Evolutionary conservation across 2,797 vertebrate genomes (phyloP).

Genomic region (Gymnocypris eckloni): DNA sequence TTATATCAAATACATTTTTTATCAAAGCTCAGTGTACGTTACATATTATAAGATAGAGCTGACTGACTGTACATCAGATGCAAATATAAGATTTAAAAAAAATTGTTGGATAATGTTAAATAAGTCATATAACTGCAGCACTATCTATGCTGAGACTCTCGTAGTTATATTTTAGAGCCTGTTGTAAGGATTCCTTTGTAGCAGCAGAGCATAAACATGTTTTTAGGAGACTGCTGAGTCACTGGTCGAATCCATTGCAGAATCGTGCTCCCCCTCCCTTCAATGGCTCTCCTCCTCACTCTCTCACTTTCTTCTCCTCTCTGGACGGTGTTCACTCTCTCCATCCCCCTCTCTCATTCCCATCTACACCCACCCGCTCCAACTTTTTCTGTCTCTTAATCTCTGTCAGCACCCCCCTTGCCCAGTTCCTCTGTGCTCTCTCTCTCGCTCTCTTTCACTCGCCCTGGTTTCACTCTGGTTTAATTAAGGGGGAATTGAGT

Average conservation of each 20-base stretch:
- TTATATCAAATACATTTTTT: background rate
- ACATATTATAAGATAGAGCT: conserved; percentile 6
- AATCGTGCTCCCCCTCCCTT: conserved; percentile 68
- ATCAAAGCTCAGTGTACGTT: background rate
- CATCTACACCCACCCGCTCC: conserved; percentile 53
- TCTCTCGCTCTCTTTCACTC: conserved; percentile 50
- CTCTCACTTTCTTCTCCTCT: conserved; percentile 21
- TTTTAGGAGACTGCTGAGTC: conserved; percentile 76
- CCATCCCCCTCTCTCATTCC: conserved; percentile 37
- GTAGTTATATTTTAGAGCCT: conserved; percentile 30
- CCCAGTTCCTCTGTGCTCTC: conserved; percentile 7
- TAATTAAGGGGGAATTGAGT: conserved; percentile 72
- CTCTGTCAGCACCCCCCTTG: conserved; percentile 36
- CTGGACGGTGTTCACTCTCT: background rate
- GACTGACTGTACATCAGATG: background rate
- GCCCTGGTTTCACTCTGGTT: conserved; percentile 60
- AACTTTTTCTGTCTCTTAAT: conserved; percentile 47
- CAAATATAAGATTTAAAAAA: background rate
- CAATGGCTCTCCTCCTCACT: conserved; percentile 31
- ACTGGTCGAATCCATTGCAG: conserved; percentile 64
- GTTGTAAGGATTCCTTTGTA: conserved; percentile 41
- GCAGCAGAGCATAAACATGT: conserved; percentile 54
- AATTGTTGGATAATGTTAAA: background rate
- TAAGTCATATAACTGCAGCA: conserved; percentile 35
- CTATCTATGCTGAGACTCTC: conserved; percentile 14